phyloP scores from a whole-genome alignment of 2,797 vertebrate species.

The Pseudochirops corinnae region DNA sequence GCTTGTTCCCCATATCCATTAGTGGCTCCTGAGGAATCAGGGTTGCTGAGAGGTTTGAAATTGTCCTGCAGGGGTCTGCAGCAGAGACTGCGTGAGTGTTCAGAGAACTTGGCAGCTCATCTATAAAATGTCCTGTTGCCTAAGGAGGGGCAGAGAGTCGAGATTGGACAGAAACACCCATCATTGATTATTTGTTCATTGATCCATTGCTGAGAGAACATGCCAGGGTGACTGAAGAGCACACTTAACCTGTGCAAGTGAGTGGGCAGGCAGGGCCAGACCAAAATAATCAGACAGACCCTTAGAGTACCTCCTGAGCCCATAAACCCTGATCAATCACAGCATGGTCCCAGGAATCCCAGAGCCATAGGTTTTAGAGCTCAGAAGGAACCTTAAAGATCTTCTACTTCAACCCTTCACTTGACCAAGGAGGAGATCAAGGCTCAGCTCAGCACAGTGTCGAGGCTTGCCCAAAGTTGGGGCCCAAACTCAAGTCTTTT shows the following conservation, averaged over 20 bases:
- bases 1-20: conserved; percentile 55
- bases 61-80: conserved; percentile 42
- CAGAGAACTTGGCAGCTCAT: conserved; percentile 58
- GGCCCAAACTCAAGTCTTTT: neutral
- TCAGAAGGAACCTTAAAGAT: neutral
- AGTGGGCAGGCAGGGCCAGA: neutral
- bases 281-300: conserved; percentile 5
- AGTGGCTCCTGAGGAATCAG: conserved; percentile 57
- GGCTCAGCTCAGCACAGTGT: neutral
- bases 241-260: conserved; percentile 57
- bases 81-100: conserved; percentile 48
- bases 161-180: neutral
- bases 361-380: neutral
- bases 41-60: conserved; percentile 48
- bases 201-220: conserved; percentile 35
- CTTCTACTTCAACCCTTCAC: neutral
- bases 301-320: conserved; percentile 6
- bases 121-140: conserved; percentile 50
- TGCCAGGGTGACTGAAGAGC: neutral
- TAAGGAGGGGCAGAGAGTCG: neutral
- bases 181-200: conserved; percentile 30
- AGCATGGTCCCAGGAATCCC: neutral
- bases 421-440: neutral
- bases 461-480: neutral
- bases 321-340: neutral